Base-by-base conservation (phyloP, 1,140 invertebrate genomes). In the Calephelis virginiensis region DNA sequence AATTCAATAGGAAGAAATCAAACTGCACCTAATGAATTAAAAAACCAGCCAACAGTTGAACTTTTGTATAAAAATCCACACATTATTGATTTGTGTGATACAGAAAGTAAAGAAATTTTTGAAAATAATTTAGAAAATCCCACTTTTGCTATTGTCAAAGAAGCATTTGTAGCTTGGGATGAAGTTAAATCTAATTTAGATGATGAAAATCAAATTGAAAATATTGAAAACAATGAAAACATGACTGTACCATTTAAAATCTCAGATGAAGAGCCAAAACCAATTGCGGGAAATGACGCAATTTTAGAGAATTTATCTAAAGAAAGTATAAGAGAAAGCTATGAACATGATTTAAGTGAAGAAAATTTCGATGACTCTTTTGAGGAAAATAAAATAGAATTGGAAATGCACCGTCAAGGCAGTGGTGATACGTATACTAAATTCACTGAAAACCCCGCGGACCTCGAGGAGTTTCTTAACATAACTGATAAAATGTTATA, bases 341-440 rank as follows among this genome's bases (percentile, higher is more conserved):
- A 82, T 66, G 83, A 82, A 73, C 79, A 78, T 14, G 83, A 87
- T 71, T 38, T 82, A 6, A 86, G 81, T 70, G 80, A 68, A 50
- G 76, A 81, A 61, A 74, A 73, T 49, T 81, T 76, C 66, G 75
- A 86, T 64, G 75, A 83, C 62, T 81, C 77, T 45, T 70, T 75
- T 47, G 77, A 78, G 67, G 59, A 80, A 48, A 77, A 71, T 63
- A 73, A 63, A 69, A 69, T 72, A 49, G 71, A 79, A 13, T 66
- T 73, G 67, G 64, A 71, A 50, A 64, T 38, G 14, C 68, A 73
- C 6, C 78, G 84, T n/a, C 79, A 89, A 69, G 83, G 85, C 11
- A 91, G 86, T 73, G 81, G 89, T 43, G 86, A 89, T 50, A 91
- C 89, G 17, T 91, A 89, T 60, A 91, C 89, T 46, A 91, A 91